A percentile compares a stretch with the other conserved stretches of the same genome.
These are phyloP conservation scores for Nomada lathburiana DNA, from an alignment of 2,888 invertebrate genomes.

Conservation along the genomic window DNA sequence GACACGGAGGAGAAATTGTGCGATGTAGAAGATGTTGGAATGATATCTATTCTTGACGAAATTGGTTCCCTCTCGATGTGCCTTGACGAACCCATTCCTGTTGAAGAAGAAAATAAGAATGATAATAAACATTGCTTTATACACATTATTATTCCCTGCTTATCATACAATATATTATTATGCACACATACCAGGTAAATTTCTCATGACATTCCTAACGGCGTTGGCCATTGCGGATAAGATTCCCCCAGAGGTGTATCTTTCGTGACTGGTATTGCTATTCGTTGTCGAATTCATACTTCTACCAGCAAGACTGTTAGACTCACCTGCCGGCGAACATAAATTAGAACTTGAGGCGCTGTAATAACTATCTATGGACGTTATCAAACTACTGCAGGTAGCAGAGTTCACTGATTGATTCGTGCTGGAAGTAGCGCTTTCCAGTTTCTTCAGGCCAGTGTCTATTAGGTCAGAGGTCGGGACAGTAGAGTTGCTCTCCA, in stretches of 20 bases:
- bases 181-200: constrained; percentile 72
- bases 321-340: constrained; percentile 19
- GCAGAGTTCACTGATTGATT: constrained; percentile 13
- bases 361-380: constrained; percentile 72
- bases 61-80: constrained; percentile 27
- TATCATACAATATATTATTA: neutral
- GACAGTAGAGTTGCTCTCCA: constrained; percentile 70
- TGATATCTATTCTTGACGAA: neutral
- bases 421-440: constrained; percentile 46
- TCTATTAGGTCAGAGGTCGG: constrained; percentile 74
- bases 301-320: neutral
- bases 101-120: neutral
- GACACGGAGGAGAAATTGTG: neutral
- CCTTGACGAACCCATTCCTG: constrained; percentile 28
- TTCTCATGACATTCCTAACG: constrained; percentile 76
- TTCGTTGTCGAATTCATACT: constrained; percentile 22
- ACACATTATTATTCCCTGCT: neutral
- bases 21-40: neutral
- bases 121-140: neutral
- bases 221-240: constrained; percentile 78
- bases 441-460: constrained; percentile 77
- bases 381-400: constrained; percentile 53
- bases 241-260: constrained; percentile 68
- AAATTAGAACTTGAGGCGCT: constrained; percentile 65
- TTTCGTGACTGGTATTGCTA: constrained; percentile 4